Evolutionary conservation across 1,140 invertebrate genomes (phyloP).

Genomic region (Caenorhabditis tropicalis): DNA sequence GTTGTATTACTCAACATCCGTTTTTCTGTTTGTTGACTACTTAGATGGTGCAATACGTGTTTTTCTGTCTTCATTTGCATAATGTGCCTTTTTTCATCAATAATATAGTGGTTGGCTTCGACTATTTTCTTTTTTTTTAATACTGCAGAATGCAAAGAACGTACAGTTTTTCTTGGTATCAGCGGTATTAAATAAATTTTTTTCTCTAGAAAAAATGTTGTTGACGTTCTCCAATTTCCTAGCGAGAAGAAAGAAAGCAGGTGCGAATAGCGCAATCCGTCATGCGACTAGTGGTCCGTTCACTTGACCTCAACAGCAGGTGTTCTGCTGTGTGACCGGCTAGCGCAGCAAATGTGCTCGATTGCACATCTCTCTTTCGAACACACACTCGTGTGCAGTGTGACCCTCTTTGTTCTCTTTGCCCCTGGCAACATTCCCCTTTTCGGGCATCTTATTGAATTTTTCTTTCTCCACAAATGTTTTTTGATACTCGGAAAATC

Average conservation of each 20-base stretch:
- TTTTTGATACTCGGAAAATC: not conserved
- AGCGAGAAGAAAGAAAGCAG: not conserved
- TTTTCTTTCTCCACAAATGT: not conserved
- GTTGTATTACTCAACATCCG: too few species aligned
- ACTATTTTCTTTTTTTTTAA: too few species aligned
- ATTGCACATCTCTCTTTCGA: not conserved
- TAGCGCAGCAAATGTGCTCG: constrained; percentile 8
- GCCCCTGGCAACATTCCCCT: not conserved
- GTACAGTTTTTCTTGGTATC: too few species aligned
- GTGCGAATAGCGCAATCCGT: not conserved
- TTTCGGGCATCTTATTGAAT: not conserved
- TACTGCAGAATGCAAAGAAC: too few species aligned
- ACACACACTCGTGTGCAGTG: not conserved
- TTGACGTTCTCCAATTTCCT: not conserved
- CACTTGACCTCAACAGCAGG: constrained; percentile 32
- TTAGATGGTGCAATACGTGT: too few species aligned
- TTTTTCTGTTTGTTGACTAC: too few species aligned
- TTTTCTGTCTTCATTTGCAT: too few species aligned
- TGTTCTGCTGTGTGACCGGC: constrained; percentile 13
- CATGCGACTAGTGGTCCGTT: constrained; percentile 20
- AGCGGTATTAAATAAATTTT: too few species aligned
- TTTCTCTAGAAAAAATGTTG: too few species aligned
- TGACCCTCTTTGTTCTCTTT: not conserved
- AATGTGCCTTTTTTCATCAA: too few species aligned
- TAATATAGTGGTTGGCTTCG: too few species aligned